Conservation (phyloP, 2,888 invertebrate species). For the Callyntrura guangdongensis region DNA sequence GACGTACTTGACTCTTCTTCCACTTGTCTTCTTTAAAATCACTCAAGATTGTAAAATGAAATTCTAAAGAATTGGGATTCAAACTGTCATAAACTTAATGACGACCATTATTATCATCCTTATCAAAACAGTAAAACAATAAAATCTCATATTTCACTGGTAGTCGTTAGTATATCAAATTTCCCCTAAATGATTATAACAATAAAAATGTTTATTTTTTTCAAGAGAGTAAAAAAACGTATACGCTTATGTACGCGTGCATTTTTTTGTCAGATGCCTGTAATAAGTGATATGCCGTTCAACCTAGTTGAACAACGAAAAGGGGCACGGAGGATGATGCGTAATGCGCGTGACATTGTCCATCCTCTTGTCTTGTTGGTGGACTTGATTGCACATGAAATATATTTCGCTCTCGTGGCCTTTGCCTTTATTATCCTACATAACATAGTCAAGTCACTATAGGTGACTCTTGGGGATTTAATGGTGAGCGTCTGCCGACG, state of each 20-base stretch:
- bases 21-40: slow-evolving; percentile 54
- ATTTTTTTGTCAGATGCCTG: slow-evolving; percentile 7
- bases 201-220: slow-evolving; percentile 23
- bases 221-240: background rate
- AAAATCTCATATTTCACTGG: slow-evolving; percentile 48
- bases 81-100: background rate
- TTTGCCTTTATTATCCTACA: slow-evolving; percentile 67
- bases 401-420: slow-evolving; percentile 56
- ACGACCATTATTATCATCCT: background rate
- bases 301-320: slow-evolving; percentile 46
- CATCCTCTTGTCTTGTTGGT: slow-evolving; percentile 54
- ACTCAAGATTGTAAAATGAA: slow-evolving; percentile 3
- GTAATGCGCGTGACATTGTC: slow-evolving; percentile 64
- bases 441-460: slow-evolving; percentile 24
- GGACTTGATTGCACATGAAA: background rate
- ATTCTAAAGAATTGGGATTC: background rate
- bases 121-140: slow-evolving; percentile 41
- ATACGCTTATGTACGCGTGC: slow-evolving; percentile 18
- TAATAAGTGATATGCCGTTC: slow-evolving; percentile 11
- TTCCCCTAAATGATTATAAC: background rate
- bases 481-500: background rate
- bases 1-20: slow-evolving; percentile 61
- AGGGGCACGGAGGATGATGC: slow-evolving; percentile 5
- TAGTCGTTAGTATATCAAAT: slow-evolving; percentile 33
- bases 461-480: background rate